Evolutionary conservation across 2,113 vertebrate species (phyloP).

Genomic region (Pedionomus torquatus): DNA sequence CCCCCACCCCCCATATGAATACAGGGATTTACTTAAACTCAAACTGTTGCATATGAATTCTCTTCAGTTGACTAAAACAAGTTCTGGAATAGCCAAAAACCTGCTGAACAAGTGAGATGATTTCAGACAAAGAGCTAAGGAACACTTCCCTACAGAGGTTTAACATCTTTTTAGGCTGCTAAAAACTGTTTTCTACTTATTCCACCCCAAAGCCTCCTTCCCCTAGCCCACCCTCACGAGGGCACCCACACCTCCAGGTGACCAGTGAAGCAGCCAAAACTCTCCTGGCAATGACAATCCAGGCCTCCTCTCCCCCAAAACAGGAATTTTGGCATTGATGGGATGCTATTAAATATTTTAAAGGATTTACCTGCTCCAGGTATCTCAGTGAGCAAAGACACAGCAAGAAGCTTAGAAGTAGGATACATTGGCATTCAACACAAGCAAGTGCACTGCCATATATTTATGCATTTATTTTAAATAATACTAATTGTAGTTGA

Average conservation of each 20-base stretch:
- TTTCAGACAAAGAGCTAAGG: neutral
- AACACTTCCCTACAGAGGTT: neutral
- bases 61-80: neutral
- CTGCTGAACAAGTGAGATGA: neutral
- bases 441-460: accelerated
- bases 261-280: neutral
- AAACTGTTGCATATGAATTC: neutral
- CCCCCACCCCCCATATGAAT: neutral
- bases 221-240: neutral
- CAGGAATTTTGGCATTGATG: neutral
- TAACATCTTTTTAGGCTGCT: neutral
- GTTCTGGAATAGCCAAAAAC: neutral
- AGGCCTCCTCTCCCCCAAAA: neutral
- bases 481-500: neutral
- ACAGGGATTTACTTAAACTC: conserved; percentile 21
- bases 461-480: neutral
- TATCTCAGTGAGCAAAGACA: neutral
- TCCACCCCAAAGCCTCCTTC: neutral
- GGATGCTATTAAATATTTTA: neutral
- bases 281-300: neutral
- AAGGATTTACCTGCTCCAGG: neutral
- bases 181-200: neutral
- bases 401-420: neutral
- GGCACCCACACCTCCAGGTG: neutral
- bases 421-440: neutral